These are phyloP conservation scores for Germaria angustata DNA, from an alignment of 2,888 invertebrate genomes.

Conservation along the genomic window DNA sequence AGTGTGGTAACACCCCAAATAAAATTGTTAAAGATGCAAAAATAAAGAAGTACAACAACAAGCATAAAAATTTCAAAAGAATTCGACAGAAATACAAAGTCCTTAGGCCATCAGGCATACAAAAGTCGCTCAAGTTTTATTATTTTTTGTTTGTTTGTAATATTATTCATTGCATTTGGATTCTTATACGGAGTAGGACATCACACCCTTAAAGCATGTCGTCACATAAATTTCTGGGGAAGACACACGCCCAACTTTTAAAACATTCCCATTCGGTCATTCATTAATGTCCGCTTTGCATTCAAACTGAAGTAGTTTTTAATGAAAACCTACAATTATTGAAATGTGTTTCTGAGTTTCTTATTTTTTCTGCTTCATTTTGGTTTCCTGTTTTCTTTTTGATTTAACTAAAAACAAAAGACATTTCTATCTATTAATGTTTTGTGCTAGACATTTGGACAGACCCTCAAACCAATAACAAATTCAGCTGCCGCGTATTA, in stretches of 20 bases:
- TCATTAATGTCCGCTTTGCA: conserved; percentile 19
- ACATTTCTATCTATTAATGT: conserved; percentile 40
- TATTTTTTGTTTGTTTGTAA: too few species aligned
- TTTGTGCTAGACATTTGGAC: conserved; percentile 31
- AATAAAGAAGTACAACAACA: background rate
- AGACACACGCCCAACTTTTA: conserved; percentile 65
- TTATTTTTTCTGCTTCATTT: background rate
- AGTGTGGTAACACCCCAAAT: conserved; percentile 67
- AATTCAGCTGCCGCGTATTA: conserved; percentile 57
- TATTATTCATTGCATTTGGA: background rate
- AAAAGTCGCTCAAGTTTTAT: conserved; percentile 12
- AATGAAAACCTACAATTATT: conserved; percentile 76
- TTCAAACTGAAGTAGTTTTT: conserved; percentile 48
- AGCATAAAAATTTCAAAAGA: conserved; percentile 2
- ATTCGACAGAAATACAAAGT: conserved; percentile 51
- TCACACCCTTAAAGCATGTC: conserved; percentile 71
- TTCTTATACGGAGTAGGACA: conserved; percentile 60
- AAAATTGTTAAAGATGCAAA: background rate
- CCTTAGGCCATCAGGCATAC: conserved; percentile 40
- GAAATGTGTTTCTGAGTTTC: conserved; percentile 72
- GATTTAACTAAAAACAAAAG: conserved; percentile 37
- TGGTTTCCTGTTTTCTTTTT: background rate
- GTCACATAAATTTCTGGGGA: conserved; percentile 70
- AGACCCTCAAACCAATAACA: conserved; percentile 4
- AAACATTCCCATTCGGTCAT: conserved; percentile 42